Evolutionary conservation across 2,888 invertebrate species (phyloP), one percentile per base, ranked within the genome.

Genomic region (Leucoma salicis): DNA sequence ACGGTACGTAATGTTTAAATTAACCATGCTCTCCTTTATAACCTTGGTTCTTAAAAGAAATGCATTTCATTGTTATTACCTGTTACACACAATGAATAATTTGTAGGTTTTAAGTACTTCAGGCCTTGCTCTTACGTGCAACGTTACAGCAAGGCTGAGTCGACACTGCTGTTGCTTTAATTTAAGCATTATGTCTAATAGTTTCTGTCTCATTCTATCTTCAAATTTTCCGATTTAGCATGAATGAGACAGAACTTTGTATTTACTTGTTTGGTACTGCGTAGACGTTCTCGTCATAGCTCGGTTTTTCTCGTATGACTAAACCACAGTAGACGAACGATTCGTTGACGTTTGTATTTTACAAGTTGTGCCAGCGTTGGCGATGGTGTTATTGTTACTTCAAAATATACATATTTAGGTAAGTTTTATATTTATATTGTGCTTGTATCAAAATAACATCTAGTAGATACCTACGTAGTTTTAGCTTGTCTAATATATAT

Each of bases 121-220:
- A 29, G 21, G 14, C 11, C 14, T 31, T 5, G 28, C 32, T 46
- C 35, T 34, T 49, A 59, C 46, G 40, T 52, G 38, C 43, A 42
- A 37, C 24, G 27, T 11, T 24, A 39, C 66, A n/a, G n/a, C n/a
- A 71, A 74, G 65, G 71, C 50, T 58, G 45, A 49, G 39, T 39
- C 50, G 45, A 40, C 51, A 49, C 66, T 66, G 65, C 62, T 68
- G 66, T 68, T 60, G 62, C 78, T 84, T 83, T 75, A 33, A n/a
- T n/a, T n/a, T n/a, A 42, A 53, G 52, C 40, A 36, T 39, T 36
- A 39, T 43, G 48, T 35, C 35, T 28, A 24, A 39, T 3, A 5
- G 16, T 31, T 31, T 41, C 49, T 52, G 47, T 74, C 66, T 54
- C 57, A 48, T 46, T 75, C 60, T 42, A 36, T 35, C 41, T 18